A percentile compares a stretch with the other conserved stretches of the same genome.
phyloP scores from a whole-genome alignment of 2,888 invertebrate species.

The Drosophila affinis region DNA sequence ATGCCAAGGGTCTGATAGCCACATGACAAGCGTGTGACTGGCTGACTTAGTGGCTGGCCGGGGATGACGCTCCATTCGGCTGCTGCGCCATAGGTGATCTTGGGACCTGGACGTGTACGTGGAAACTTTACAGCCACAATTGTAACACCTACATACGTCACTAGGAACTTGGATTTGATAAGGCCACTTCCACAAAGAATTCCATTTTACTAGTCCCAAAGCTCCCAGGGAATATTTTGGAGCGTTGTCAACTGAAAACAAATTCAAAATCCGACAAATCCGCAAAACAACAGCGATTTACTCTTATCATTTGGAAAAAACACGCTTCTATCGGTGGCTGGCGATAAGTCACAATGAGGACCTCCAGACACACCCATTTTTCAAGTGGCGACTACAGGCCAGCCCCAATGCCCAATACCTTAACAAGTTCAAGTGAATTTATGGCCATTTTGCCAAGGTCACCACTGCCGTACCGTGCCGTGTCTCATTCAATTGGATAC shows the following conservation, averaged over 20 bases:
- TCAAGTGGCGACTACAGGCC: conserved; percentile 10
- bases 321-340: conserved; percentile 4
- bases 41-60: conserved; percentile 45
- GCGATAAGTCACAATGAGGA: conserved; percentile 27
- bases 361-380: conserved; percentile 46
- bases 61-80: conserved; percentile 20
- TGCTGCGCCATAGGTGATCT: conserved; percentile 41
- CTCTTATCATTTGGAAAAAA: conserved; percentile 21
- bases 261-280: conserved; percentile 8
- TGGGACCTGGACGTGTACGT: conserved; percentile 39
- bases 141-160: conserved; percentile 21
- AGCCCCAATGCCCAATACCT: not conserved
- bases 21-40: conserved; percentile 68
- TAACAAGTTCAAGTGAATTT: conserved; percentile 33
- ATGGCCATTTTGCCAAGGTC: conserved; percentile 22
- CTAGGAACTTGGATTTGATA: conserved; percentile 2
- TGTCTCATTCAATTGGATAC: conserved; percentile 29
- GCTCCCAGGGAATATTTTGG: not conserved
- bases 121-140: conserved; percentile 57
- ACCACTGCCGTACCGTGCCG: not conserved
- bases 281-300: not conserved
- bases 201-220: not conserved
- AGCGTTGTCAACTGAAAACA: conserved; percentile 36
- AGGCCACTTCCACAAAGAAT: not conserved
- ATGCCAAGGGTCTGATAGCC: conserved; percentile 66